Evolutionary conservation across 64 coral and sea anemone species (phyloP), one percentile per base, ranked within the genome.

Genomic region (Montipora cactus): DNA sequence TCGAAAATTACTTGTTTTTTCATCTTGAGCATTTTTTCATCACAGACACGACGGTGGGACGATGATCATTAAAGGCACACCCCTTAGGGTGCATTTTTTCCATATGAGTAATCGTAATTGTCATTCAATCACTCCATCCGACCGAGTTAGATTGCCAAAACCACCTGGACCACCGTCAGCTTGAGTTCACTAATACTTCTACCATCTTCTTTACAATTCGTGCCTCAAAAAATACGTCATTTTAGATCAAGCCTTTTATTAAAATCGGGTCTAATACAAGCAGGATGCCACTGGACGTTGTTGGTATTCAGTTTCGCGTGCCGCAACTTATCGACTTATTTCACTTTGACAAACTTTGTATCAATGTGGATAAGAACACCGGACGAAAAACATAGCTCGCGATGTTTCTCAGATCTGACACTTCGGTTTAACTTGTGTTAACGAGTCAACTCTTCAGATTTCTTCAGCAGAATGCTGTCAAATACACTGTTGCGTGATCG

Each of bases 401-500:
- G 5, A 21, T 15, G 68, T 71, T 71, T 21, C 21, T 71, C 82
- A 49, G 45, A 51, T 70, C 62, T 86, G 7, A 16, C 19, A 8
- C n/a, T 15, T 48, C 3, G 7, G 44, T 71, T 49, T 83, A 5
- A 48, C 46, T 22, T 8, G 46, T 21, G 46, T 23, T 19, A 3
- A 7, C 37, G 44, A 14, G 62, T 67, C 3, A 9, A 84, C 13
- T n/a, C 37, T 12, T 68, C 49, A 86, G 14, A 37, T 86, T 50
- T 45, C 5, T 21, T 19, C 19, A 47, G 9, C 18, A 16, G 16
- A 71, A 72, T 72, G 37, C 1, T 86, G 47, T 67, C 50, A 69
- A 84, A 86, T 73, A 72, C 68, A 52, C 16, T 8, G 57, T 86
- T 72, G 82, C 82, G 82, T 86, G 82, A 86, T 86, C 82, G 62